Evolutionary conservation across 2,113 vertebrate species (phyloP), one percentile per base, ranked within the genome.

Genomic region (Barnardius zonarius): DNA sequence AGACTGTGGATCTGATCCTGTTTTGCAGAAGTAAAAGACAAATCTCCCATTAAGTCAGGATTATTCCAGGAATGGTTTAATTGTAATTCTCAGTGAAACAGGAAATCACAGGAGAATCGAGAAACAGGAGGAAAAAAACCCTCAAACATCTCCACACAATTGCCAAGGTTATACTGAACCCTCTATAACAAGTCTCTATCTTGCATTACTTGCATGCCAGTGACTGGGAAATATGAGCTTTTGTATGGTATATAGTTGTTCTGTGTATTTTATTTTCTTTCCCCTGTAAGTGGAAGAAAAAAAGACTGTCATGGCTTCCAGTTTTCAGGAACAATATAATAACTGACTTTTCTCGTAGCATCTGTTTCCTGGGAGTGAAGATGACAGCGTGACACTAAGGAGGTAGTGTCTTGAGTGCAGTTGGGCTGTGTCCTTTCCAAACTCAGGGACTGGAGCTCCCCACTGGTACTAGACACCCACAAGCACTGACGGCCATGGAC

Each of bases 401-500:
- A 63, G 23, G 59, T 23, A 54, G n/a, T 3, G 3, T 15, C 22
- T 25, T 25, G 48, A 28, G 10, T 18, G 31, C 0, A 2, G 24
- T 12, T 35, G 46, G 37, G 37, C 43, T 5, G 1, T 6, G 18
- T 8, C 30, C 35, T 2, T 0, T 51, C 63, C 63, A 33, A 69
- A 76, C 37, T 7, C 2, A 1, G 57, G 25, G 49, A 39, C 20
- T 2, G 6, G 73, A 74, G 73, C 41, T n/a, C 31, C 75, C 14
- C 19, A 41, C 57, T 91, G 73, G 24, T 49, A 55, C 18, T 2
- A 0, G 31, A 11, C 27, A 30, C 35, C 9, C 57, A 35, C 10
- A 17, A 27, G 9, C 63, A 41, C 17, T 20, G 33, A 66, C 1
- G 5, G 66, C 35, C 3, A 1, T 0, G 0, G 54, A 13, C 19